These are phyloP conservation scores for Cynodonichthys magdalenae DNA, from an alignment of 2,797 vertebrate species.

Conservation along the genomic window DNA sequence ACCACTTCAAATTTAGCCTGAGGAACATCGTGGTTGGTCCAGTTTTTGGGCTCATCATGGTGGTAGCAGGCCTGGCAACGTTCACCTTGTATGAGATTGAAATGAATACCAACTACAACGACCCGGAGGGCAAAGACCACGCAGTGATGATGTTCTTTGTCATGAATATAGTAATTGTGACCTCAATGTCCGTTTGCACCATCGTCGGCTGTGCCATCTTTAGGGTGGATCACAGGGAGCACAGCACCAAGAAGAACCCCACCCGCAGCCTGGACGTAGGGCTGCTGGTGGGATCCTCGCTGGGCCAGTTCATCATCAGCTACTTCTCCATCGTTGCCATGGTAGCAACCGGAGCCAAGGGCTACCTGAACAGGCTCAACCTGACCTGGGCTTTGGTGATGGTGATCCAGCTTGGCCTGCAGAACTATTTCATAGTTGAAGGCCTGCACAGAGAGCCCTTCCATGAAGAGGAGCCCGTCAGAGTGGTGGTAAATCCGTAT, in stretches of 20 bases:
- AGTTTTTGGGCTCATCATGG: conserved; percentile 65
- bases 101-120: conserved; percentile 65
- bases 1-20: conserved; percentile 73
- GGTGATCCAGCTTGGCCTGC: conserved; percentile 89
- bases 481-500: conserved; percentile 64
- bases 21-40: conserved; percentile 83
- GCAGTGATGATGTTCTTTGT: conserved; percentile 87
- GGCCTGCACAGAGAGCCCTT: conserved; percentile 91
- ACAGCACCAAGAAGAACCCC: conserved; percentile 90
- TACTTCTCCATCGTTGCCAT: conserved; percentile 92
- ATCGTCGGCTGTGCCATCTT: conserved; percentile 84
- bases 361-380: conserved; percentile 82
- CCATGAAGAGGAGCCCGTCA: conserved; percentile 60
- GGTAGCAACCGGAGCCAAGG: conserved; percentile 77
- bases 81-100: conserved; percentile 92
- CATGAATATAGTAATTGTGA: conserved; percentile 86
- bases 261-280: conserved; percentile 91
- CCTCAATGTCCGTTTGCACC: conserved; percentile 85
- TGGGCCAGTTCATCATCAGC: conserved; percentile 91
- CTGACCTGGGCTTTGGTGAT: conserved; percentile 85
- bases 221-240: conserved; percentile 87
- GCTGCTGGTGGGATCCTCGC: conserved; percentile 89
- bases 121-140: conserved; percentile 46
- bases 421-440: conserved; percentile 93
- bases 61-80: conserved; percentile 86